These are phyloP conservation scores for Capitella teleta DNA, from an alignment of 1,140 invertebrate genomes.

Conservation along the genomic window DNA sequence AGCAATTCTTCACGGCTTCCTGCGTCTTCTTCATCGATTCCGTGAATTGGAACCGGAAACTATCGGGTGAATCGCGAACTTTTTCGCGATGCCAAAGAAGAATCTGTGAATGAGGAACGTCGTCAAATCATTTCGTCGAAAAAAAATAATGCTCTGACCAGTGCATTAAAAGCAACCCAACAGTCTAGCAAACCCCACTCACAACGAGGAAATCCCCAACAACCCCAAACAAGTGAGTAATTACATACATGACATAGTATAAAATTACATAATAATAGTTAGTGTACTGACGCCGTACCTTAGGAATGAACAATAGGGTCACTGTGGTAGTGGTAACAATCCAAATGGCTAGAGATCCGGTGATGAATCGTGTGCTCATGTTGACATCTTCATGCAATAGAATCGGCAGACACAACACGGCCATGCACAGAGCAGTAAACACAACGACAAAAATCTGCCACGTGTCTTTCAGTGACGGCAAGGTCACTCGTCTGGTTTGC, in stretches of 20 bases:
- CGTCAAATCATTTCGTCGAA: too few species aligned
- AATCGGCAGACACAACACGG: constrained; percentile 1
- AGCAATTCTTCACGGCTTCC: constrained; percentile 5
- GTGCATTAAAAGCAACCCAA: too few species aligned
- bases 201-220: too few species aligned
- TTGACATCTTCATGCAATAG: not conserved
- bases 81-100: too few species aligned
- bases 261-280: too few species aligned
- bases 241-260: too few species aligned
- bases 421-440: not conserved
- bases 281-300: too few species aligned
- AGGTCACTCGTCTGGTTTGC: constrained; percentile 12
- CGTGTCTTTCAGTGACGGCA: constrained; percentile 12
- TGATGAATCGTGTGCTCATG: not conserved
- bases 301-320: constrained; percentile 10
- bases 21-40: constrained; percentile 13
- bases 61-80: too few species aligned
- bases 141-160: too few species aligned
- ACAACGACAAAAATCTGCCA: not conserved
- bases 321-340: not conserved
- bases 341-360: constrained; percentile 7
- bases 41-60: constrained; percentile 5
- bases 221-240: too few species aligned
- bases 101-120: too few species aligned
- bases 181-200: too few species aligned